phyloP scores from a whole-genome alignment of 1,140 invertebrate genomes.

The Dinoponera quadriceps region DNA sequence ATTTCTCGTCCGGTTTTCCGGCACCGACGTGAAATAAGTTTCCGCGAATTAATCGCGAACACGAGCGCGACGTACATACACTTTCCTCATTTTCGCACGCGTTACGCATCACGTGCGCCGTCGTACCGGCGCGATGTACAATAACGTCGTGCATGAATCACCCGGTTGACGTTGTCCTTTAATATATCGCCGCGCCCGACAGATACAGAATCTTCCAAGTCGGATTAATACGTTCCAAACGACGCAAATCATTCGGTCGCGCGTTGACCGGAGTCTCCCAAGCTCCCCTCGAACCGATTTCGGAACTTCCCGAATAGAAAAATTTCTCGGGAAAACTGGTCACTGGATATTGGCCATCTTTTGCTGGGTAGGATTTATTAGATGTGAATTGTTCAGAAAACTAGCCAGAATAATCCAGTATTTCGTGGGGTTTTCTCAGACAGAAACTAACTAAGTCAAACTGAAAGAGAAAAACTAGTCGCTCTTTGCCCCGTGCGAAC shows the following conservation, averaged over 20 bases:
- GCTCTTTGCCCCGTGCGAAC: too few relatives aligned
- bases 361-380: too few relatives aligned
- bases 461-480: too few relatives aligned
- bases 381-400: too few relatives aligned
- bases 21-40: slow-evolving; percentile 78
- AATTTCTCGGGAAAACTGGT: too few relatives aligned
- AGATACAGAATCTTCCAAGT: neutral
- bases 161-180: neutral
- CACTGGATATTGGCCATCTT: too few relatives aligned
- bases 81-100: slow-evolving; percentile 9
- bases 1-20: slow-evolving; percentile 74
- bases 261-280: too few relatives aligned
- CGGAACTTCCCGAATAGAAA: too few relatives aligned
- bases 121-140: neutral
- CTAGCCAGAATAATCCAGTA: too few relatives aligned
- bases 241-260: slow-evolving; percentile 1
- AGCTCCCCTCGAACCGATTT: too few relatives aligned
- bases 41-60: slow-evolving; percentile 71
- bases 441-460: too few relatives aligned
- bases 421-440: too few relatives aligned
- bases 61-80: neutral
- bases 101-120: neutral
- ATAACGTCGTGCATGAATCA: slow-evolving; percentile 51
- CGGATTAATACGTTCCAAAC: neutral
- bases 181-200: neutral